Evolutionary conservation across 2,888 invertebrate genomes (phyloP).

Genomic region (Parnassius apollo): DNA sequence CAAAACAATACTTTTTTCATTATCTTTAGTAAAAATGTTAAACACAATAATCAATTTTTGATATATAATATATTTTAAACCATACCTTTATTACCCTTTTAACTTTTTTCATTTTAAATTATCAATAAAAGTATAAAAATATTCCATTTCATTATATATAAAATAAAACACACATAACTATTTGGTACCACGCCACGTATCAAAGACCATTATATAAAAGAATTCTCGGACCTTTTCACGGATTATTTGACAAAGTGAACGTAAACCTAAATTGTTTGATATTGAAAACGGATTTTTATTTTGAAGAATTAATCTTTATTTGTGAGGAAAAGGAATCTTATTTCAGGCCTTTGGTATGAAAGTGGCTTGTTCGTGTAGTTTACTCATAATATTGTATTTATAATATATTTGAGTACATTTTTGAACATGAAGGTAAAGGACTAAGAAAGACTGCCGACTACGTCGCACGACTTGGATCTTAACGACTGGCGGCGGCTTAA

Average conservation of each 20-base stretch:
- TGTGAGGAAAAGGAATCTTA: neutral
- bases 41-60: too few species aligned
- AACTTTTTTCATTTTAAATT: too few species aligned
- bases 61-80: too few species aligned
- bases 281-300: slow-evolving; percentile 3
- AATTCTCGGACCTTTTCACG: slow-evolving; percentile 13
- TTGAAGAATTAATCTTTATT: slow-evolving; percentile 1
- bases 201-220: slow-evolving; percentile 6
- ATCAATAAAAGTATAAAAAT: too few species aligned
- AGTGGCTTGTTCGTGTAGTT: neutral
- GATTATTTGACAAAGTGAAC: slow-evolving; percentile 12
- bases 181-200: neutral
- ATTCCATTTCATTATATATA: neutral
- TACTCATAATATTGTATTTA: neutral
- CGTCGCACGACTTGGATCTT: too few species aligned
- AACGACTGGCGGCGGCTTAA: too few species aligned
- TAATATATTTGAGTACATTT: neutral
- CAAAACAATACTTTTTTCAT: too few species aligned
- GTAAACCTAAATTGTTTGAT: slow-evolving; percentile 3
- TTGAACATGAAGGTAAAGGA: neutral
- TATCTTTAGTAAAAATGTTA: too few species aligned
- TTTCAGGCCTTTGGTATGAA: neutral
- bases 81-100: too few species aligned
- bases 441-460: too few species aligned
- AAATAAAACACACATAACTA: neutral